Base-by-base conservation (phyloP, 2,797 vertebrate species). In the Petrocephalus schoutedeni region DNA sequence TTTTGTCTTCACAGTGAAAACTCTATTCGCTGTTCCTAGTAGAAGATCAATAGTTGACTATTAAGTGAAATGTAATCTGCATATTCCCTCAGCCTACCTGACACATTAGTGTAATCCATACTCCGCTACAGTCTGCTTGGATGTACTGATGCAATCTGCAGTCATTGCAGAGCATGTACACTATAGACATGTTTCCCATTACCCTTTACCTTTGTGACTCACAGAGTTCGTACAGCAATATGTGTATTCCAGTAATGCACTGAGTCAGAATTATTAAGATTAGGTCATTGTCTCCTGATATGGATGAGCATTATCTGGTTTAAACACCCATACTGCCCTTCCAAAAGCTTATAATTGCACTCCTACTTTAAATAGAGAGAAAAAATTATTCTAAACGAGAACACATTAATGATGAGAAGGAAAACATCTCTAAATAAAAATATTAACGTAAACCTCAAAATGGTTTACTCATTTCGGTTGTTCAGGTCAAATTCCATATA, bases 121-220 rank as follows among this genome's bases (percentile, higher is more conserved):
- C 45, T 45, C 67, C 87, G 61, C 87, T 19, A 80, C 36, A 80
- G 74, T 49, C 74, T 80, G 74, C 19, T 80, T 49, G 36, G 41
- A 49, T 80, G 74, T 45, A 23, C 54, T 84, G 92, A 93, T 91
- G 89, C 92, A 89, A 91, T 85, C 61, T 77, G 7, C 51, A 59
- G 85, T 89, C 89, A 90, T 90, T 89, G n/a, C 88, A 85, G 71
- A 88, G 54, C 64, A 28, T 7, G 23, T 61, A 32, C 45, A 80
- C 67, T 12, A 21, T 59, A 59, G 59, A 67, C 23, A 23, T 85
- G 56, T 54, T 58, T 57, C 49, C 32, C 12, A 83, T 45, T 53
- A 54, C 58, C 58, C 57, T 28, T 21, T 53, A 77, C 85, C 61
- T 86, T 2, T 23, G 64, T 89, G 84, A 87, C 82, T 89, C 86